These are phyloP conservation scores for Cephalotes varians DNA, from an alignment of 2,888 invertebrate genomes.

Conservation along the genomic window DNA sequence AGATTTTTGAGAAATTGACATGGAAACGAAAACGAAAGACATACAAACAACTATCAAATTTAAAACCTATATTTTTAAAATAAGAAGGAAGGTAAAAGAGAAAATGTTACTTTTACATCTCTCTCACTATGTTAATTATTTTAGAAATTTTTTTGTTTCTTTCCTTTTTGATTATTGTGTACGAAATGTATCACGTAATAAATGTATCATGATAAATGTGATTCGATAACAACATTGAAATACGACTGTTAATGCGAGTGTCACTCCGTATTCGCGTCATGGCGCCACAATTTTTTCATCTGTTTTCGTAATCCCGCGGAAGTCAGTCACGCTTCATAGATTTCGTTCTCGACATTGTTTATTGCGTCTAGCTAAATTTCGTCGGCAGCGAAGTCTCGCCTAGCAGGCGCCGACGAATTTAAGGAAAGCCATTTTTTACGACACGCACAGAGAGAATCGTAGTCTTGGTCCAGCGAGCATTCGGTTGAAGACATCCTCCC, in stretches of 20 bases:
- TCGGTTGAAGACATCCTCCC: conserved; percentile 47
- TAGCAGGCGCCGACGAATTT: conserved; percentile 47
- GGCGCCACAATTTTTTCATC: not conserved
- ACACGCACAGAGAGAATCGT: conserved; percentile 29
- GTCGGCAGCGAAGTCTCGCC: conserved; percentile 34
- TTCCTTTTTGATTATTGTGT: not conserved
- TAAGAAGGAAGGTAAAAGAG: not conserved
- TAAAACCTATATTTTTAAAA: not conserved
- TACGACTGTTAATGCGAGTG: not conserved
- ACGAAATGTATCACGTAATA: not conserved
- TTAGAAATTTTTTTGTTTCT: not conserved
- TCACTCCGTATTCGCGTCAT: not conserved
- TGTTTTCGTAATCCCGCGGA: not conserved
- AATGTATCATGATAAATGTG: not conserved
- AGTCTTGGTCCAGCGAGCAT: conserved; percentile 79
- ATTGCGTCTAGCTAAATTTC: conserved; percentile 44
- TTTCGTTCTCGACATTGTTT: conserved; percentile 17
- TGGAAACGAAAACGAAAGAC: not conserved
- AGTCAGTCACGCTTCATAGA: conserved; percentile 29
- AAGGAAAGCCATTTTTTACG: conserved; percentile 45
- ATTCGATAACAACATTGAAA: not conserved
- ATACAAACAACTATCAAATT: not conserved
- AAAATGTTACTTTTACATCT: not conserved
- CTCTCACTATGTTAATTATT: not conserved
- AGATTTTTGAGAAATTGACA: conserved; percentile 25